phyloP scores from a whole-genome alignment of 2,797 vertebrate species.

The Lycodopsis pacificus region DNA sequence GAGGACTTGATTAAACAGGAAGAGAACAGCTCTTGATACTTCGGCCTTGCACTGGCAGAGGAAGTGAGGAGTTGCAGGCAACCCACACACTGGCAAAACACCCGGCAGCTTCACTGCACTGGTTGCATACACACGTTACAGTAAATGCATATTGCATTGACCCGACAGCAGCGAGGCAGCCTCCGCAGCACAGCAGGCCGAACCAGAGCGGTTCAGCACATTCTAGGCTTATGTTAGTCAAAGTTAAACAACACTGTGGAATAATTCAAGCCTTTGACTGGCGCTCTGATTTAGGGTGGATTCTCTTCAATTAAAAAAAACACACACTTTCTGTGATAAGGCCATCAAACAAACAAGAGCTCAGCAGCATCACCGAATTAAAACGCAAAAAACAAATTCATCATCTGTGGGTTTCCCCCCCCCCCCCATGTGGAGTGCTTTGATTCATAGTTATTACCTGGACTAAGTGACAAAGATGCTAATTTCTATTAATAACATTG shows the following conservation, averaged over 20 bases:
- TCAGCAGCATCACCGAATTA: conserved; percentile 22
- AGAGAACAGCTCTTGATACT: conserved; percentile 76
- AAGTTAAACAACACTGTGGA: conserved; percentile 18
- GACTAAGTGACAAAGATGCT: conserved; percentile 53
- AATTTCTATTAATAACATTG: conserved; percentile 66
- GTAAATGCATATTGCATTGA: conserved; percentile 61
- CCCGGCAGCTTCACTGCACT: conserved; percentile 64
- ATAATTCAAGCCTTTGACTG: conserved; percentile 19
- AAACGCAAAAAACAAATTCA: conserved; percentile 18
- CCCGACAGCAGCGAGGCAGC: conserved; percentile 32
- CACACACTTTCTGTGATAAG: conserved; percentile 21
- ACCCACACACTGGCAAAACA: conserved; percentile 77
- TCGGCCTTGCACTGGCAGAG: conserved; percentile 71
- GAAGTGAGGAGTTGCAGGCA: conserved; percentile 71
- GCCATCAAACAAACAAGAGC: conserved; percentile 43
- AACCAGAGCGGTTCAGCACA: conserved; percentile 19
- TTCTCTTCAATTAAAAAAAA: conserved; percentile 43
- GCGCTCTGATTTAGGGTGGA: conserved; percentile 21
- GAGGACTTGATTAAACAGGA: conserved; percentile 81
- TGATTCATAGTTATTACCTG: conserved; percentile 53
- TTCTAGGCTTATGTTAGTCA: conserved; percentile 20
- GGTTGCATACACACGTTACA: conserved; percentile 55
- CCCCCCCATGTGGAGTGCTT: conserved; percentile 4
- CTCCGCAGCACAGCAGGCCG: conserved; percentile 24
- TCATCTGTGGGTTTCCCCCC: background rate